Conservation (phyloP, 2,797 vertebrate species). For the Xiphophorus birchmanni region DNA sequence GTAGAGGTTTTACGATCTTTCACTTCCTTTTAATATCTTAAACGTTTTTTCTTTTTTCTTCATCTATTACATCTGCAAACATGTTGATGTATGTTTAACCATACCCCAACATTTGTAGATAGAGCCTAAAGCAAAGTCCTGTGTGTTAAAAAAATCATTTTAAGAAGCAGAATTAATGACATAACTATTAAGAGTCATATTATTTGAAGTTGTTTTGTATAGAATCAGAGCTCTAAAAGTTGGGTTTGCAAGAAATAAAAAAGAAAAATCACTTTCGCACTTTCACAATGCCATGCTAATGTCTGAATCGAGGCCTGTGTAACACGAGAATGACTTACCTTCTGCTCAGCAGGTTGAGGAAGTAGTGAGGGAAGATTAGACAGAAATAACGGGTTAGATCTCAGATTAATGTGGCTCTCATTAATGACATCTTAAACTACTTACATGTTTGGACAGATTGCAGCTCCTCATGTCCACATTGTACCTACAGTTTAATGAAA, state of each 20-base stretch:
- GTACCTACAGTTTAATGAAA: constrained; percentile 79
- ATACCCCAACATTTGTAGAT: too few relatives aligned
- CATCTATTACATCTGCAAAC: not conserved
- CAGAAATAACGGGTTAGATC: constrained; percentile 37
- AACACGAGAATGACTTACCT: constrained; percentile 50
- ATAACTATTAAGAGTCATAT: too few relatives aligned
- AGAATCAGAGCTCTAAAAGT: not conserved
- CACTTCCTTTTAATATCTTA: not conserved
- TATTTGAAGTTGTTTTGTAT: too few relatives aligned
- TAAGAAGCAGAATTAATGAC: too few relatives aligned
- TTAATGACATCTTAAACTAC: constrained; percentile 35
- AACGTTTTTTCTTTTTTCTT: not conserved
- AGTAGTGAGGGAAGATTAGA: constrained; percentile 45
- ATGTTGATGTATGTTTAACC: too few relatives aligned
- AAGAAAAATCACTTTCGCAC: not conserved
- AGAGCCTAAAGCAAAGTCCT: too few relatives aligned
- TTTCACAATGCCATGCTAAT: not conserved
- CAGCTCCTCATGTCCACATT: constrained; percentile 90
- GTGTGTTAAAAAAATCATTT: too few relatives aligned
- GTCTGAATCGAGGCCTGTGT: not conserved
- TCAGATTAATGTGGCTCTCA: not conserved
- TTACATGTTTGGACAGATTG: constrained; percentile 91
- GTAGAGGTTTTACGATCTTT: fast-evolving
- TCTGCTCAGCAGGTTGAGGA: constrained; percentile 65
- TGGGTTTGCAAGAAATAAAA: not conserved